A percentile compares a stretch with the other conserved stretches of the same genome.
Evolutionary conservation across 2,888 invertebrate genomes (phyloP).

Genomic region (Malthinus flaveolus): DNA sequence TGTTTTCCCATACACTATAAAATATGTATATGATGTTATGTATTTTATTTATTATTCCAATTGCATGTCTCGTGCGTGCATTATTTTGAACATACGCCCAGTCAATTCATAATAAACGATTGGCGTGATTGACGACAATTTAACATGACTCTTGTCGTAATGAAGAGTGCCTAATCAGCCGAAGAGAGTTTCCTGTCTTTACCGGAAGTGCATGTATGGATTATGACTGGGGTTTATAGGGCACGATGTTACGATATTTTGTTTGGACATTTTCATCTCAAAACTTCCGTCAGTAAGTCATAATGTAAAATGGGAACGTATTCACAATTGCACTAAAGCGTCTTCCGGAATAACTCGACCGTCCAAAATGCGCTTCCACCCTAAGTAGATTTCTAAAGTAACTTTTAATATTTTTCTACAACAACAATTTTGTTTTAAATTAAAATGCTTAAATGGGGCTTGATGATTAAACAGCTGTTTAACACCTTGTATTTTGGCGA

Average conservation of each 20-base stretch:
- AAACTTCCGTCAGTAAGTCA: slow-evolving; percentile 25
- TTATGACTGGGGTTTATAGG: slow-evolving; percentile 41
- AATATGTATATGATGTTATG: slow-evolving; percentile 47
- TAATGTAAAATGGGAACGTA: slow-evolving; percentile 24
- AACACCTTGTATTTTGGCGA: slow-evolving; percentile 4
- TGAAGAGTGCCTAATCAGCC: slow-evolving; percentile 52
- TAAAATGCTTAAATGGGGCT: too few species aligned
- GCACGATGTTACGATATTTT: slow-evolving; percentile 30
- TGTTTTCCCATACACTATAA: slow-evolving; percentile 48
- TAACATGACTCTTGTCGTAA: slow-evolving; percentile 40
- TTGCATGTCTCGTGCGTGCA: slow-evolving; percentile 42
- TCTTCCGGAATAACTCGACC: slow-evolving; percentile 24
- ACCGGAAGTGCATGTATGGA: slow-evolving; percentile 46
- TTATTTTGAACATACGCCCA: slow-evolving; percentile 47
- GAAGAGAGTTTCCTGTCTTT: slow-evolving; percentile 45
- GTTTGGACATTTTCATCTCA: slow-evolving; percentile 34
- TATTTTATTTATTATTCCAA: slow-evolving; percentile 41
- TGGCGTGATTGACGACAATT: slow-evolving; percentile 52
- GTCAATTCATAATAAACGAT: slow-evolving; percentile 48
- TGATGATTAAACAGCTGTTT: slow-evolving; percentile 5
- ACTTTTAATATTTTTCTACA: too few species aligned
- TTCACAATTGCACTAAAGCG: slow-evolving; percentile 6
- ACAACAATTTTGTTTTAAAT: too few species aligned
- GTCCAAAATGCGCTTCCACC: slow-evolving; percentile 2
- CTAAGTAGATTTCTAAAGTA: too few species aligned